Evolutionary conservation across 2,797 vertebrate genomes (phyloP).

Genomic region (Muscicapa comitata): DNA sequence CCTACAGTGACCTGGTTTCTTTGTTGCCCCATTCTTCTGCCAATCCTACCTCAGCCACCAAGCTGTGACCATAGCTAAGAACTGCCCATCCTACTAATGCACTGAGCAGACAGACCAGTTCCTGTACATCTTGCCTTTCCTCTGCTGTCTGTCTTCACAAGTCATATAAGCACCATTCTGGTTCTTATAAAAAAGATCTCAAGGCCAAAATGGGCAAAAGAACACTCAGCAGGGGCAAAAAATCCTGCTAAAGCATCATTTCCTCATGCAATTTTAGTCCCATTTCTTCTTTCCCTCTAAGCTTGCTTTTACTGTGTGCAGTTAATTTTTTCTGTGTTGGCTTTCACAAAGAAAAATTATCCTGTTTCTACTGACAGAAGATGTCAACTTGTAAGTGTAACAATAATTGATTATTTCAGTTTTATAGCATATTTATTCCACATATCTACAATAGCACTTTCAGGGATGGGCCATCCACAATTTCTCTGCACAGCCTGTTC

Average conservation of each 20-base stretch:
- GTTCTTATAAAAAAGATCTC: background rate
- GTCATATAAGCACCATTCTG: background rate
- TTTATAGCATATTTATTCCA: background rate
- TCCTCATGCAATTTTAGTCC: background rate
- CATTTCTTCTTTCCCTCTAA: background rate
- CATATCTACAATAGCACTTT: background rate
- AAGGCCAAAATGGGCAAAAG: background rate
- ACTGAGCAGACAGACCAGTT: background rate
- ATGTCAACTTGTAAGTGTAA: background rate
- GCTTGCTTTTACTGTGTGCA: background rate
- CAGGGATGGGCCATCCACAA: background rate
- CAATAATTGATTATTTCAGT: background rate
- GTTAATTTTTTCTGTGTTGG: background rate
- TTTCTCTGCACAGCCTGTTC: background rate
- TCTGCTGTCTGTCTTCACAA: background rate
- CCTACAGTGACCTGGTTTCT: background rate
- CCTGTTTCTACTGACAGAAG: background rate
- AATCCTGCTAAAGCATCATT: background rate
- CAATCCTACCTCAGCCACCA: background rate
- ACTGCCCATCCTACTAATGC: accelerated
- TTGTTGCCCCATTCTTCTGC: background rate
- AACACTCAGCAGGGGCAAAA: background rate
- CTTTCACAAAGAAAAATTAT: background rate
- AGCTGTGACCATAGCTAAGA: background rate
- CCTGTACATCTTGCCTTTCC: background rate